Evolutionary conservation across 1,140 invertebrate genomes (phyloP).

Genomic region (Cryptotermes secundus): DNA sequence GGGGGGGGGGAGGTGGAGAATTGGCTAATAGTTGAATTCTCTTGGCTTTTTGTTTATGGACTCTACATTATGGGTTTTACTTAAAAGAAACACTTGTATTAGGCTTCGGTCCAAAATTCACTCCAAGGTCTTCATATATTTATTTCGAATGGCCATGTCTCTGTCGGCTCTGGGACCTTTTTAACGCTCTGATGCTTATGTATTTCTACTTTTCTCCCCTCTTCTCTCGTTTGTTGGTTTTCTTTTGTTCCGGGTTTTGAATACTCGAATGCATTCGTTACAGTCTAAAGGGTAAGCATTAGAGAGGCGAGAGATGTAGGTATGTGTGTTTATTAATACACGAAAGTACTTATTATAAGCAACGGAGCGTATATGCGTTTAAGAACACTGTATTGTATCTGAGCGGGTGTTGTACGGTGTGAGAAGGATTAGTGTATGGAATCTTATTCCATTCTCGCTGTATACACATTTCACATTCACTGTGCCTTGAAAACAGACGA

Average conservation of each 20-base stretch:
- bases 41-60: too few relatives aligned
- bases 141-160: neutral
- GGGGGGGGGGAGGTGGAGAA: too few relatives aligned
- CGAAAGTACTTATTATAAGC: neutral
- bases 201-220: neutral
- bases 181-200: neutral
- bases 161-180: neutral
- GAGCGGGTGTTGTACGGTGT: neutral
- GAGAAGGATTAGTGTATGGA: neutral
- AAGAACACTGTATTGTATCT: neutral
- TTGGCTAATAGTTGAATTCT: too few relatives aligned
- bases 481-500: too few relatives aligned
- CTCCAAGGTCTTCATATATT: neutral
- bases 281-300: neutral
- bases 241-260: constrained; percentile 5
- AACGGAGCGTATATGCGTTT: neutral
- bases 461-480: neutral
- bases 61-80: neutral
- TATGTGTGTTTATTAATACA: constrained; percentile 11
- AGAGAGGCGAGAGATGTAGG: neutral
- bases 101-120: neutral
- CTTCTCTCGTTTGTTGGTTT: neutral
- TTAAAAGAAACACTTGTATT: neutral
- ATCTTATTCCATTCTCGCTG: neutral
- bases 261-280: constrained; percentile 12